phyloP scores from a whole-genome alignment of 2,888 invertebrate species.

The Polydesmus complanatus region DNA sequence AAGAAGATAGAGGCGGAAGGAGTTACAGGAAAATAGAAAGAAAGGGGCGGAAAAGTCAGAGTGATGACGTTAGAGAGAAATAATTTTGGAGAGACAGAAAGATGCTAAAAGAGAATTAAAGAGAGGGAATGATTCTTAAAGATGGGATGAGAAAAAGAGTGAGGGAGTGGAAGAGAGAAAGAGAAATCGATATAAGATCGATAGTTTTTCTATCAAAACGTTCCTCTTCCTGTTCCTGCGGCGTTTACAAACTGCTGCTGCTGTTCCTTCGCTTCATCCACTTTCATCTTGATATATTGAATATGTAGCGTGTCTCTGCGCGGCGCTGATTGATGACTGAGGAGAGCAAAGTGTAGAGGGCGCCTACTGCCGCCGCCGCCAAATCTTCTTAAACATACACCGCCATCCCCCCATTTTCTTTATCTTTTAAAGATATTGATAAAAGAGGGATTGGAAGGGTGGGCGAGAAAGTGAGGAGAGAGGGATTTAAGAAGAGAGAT shows the following conservation, averaged over 20 bases:
- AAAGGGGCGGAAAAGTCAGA: slow-evolving; percentile 7
- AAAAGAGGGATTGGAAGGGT: too few species aligned
- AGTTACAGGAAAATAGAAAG: slow-evolving; percentile 15
- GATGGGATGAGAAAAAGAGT: too few species aligned
- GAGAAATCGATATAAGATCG: not conserved
- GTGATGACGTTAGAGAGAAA: not conserved
- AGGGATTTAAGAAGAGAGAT: too few species aligned
- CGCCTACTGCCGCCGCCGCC: too few species aligned
- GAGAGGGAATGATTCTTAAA: too few species aligned
- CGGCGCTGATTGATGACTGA: not conserved
- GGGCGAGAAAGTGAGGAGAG: too few species aligned
- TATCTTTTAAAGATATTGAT: not conserved
- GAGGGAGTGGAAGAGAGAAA: too few species aligned
- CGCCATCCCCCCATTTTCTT: not conserved
- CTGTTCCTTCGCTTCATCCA: too few species aligned
- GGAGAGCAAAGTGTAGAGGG: not conserved
- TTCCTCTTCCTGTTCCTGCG: not conserved
- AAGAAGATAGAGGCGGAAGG: slow-evolving; percentile 3
- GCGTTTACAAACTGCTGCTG: not conserved
- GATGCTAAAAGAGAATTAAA: too few species aligned
- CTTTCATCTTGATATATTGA: not conserved
- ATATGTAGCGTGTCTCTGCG: not conserved
- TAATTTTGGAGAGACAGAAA: not conserved
- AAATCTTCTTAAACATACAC: not conserved
- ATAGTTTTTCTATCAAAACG: not conserved